Conservation (phyloP, 2,888 invertebrate species). For the Bruchidius siliquastri region DNA sequence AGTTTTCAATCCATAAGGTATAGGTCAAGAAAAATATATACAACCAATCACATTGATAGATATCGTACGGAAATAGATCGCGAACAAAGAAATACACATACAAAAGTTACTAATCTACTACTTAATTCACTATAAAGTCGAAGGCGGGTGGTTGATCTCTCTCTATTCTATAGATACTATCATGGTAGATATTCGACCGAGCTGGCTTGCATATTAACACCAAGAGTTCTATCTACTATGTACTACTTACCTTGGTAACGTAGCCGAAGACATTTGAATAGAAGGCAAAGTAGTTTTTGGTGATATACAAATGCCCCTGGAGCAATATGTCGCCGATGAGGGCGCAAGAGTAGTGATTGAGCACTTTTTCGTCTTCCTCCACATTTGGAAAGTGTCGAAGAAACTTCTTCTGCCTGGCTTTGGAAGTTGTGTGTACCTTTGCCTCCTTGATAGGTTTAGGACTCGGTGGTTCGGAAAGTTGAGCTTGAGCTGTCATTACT, state of each 20-base stretch:
- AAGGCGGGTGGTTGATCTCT: no score
- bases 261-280: slow-evolving; percentile 95
- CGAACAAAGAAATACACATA: no score
- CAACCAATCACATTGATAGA: no score
- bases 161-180: no score
- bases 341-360: slow-evolving; percentile 91
- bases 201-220: no score
- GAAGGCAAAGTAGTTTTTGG: slow-evolving; percentile 92
- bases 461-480: slow-evolving; percentile 44
- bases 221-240: no score
- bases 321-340: slow-evolving; percentile 86
- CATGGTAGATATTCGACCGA: no score
- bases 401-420: slow-evolving; percentile 83
- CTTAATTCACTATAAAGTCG: no score
- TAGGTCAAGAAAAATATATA: no score
- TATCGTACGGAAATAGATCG: no score
- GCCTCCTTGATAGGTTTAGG: slow-evolving; percentile 43
- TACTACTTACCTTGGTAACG: slow-evolving; percentile 23
- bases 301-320: slow-evolving; percentile 91
- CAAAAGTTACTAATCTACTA: no score
- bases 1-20: no score
- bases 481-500: slow-evolving; percentile 46
- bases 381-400: slow-evolving; percentile 82
- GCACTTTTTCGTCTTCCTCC: slow-evolving; percentile 76
- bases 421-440: slow-evolving; percentile 55